Evolutionary conservation across 2,797 vertebrate species (phyloP).

Genomic region (Buphagus erythrorhynchus): DNA sequence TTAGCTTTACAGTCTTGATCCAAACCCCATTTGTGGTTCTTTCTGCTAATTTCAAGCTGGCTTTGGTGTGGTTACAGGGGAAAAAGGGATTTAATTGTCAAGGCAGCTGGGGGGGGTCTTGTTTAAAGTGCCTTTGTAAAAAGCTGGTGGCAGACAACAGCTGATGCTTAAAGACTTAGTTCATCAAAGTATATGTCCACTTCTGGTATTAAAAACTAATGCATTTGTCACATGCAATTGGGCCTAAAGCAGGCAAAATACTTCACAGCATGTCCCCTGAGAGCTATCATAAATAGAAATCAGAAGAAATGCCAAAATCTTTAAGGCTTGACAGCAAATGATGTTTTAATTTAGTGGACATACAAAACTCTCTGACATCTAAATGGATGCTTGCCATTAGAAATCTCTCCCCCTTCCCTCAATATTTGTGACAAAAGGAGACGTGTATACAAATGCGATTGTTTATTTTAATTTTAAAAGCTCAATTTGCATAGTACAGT

Average conservation of each 20-base stretch:
- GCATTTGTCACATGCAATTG: slow-evolving; percentile 67
- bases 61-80: neutral
- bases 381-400: slow-evolving; percentile 50
- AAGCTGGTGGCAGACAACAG: neutral
- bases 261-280: slow-evolving; percentile 50
- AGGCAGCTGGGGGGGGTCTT: neutral
- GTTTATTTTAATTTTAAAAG: neutral
- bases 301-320: slow-evolving; percentile 53
- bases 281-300: slow-evolving; percentile 70
- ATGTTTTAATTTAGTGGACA: slow-evolving; percentile 64
- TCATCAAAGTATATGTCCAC: slow-evolving; percentile 21
- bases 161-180: slow-evolving; percentile 31
- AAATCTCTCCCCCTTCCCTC: neutral
- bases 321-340: slow-evolving; percentile 47
- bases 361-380: slow-evolving; percentile 57
- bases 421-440: neutral
- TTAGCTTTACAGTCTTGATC: neutral
- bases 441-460: neutral
- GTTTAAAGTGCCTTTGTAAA: neutral
- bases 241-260: slow-evolving; percentile 54
- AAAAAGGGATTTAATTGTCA: neutral
- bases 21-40: neutral
- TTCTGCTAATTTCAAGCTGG: neutral
- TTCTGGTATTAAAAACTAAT: slow-evolving; percentile 57
- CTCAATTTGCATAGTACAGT: neutral